Base-by-base conservation (phyloP, 2,888 invertebrate species). In the Euspilapteryx auroguttella region DNA sequence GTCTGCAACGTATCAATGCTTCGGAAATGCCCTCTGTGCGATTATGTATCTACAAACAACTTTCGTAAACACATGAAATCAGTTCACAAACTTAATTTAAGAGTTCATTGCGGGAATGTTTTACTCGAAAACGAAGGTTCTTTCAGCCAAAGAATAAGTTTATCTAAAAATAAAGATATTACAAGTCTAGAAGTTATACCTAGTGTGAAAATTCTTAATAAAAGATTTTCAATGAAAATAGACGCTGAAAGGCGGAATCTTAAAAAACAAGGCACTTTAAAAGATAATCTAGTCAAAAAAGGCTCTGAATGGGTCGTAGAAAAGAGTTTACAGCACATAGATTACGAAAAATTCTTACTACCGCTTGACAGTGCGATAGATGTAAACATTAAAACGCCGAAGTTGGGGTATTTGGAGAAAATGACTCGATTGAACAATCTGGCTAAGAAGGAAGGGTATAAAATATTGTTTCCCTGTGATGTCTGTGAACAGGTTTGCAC, bases 21-120 rank as follows among this genome's bases (percentile, higher is more conserved):
- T 0, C 57, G 57, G 12, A 71, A 64, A 35, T 71, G 71, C 22
- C 71, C 71, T 0, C 38, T 63, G 0, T 71, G 71, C 20, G 44
- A 49, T 0, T 54, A 46, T 14, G 61, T 61, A 0, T 55, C 59
- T 0, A 36, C 43, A 0, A 7, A 31, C 0, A 38, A 44, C 2
- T 43, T 69, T 0, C 36, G 35, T 0, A 32, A 34, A 2, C 69
- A 71, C 15, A 36, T 69, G 1, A 37, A 34, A 3, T 2, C 35
- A 0, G 39, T 37, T 0, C 69, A 71, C 31, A 39, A 44, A 1
- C n/a, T 50, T 2, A 43, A 40, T 0, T 15, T 63, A 0, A 48
- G 44, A 9, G 36, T 54, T 3, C 44, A 46, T 0, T 50, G 45
- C 22, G 37, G 34, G 0, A 37, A 36, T n/a, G n/a, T n/a, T n/a